Conservation (phyloP, 2,888 invertebrate species). For the Plutella xylostella region DNA sequence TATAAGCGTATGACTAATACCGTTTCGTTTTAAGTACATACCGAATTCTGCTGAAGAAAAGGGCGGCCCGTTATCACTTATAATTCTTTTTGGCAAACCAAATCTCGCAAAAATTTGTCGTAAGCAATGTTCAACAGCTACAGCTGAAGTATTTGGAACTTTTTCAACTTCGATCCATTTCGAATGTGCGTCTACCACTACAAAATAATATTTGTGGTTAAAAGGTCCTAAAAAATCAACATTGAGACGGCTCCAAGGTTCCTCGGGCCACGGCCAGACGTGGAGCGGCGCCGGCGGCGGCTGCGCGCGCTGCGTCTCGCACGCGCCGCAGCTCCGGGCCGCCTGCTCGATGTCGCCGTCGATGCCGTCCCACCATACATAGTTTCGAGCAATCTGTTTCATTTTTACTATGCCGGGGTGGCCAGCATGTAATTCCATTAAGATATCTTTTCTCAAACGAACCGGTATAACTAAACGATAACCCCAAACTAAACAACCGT, state of each 20-base stretch:
- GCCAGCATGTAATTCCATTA: slow-evolving; percentile 13
- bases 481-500: background rate
- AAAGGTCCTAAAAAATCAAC: slow-evolving; percentile 15
- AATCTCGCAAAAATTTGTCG: background rate
- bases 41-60: background rate
- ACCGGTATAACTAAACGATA: slow-evolving; percentile 12
- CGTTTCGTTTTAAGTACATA: background rate
- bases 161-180: slow-evolving; percentile 1
- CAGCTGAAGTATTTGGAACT: background rate
- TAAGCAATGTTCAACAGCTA: background rate
- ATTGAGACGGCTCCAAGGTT: slow-evolving; percentile 2
- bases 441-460: background rate
- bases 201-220: background rate
- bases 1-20: background rate
- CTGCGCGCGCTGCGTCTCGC: background rate
- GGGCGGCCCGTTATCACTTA: background rate
- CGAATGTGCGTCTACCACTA: background rate
- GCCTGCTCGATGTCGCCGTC: slow-evolving; percentile 18
- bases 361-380: slow-evolving; percentile 20
- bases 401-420: slow-evolving; percentile 21
- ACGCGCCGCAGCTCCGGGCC: slow-evolving; percentile 5
- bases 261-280: slow-evolving; percentile 2
- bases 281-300: background rate
- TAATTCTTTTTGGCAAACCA: background rate
- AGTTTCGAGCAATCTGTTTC: slow-evolving; percentile 17